phyloP scores from a whole-genome alignment of 1,140 invertebrate genomes.

The Drosophila punjabiensis region DNA sequence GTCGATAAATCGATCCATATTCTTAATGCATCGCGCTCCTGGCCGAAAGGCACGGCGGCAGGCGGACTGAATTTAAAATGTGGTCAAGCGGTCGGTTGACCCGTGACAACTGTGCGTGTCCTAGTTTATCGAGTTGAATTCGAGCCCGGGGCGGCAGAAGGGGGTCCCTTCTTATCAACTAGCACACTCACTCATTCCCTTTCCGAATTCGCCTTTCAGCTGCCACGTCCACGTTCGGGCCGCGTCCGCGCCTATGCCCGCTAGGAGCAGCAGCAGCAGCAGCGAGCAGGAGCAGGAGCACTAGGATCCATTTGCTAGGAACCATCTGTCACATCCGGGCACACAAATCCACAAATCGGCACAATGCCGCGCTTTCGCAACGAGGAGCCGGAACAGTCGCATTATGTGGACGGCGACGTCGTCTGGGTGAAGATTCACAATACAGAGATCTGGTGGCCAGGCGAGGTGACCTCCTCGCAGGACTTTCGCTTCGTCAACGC shows the following conservation, averaged over 20 bases:
- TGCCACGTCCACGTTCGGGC: conserved; percentile 2
- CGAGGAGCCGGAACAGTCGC: conserved; percentile 25
- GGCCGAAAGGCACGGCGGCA: background rate
- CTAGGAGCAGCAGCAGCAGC: background rate
- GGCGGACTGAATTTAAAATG: conserved; percentile 10
- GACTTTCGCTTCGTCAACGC: conserved; percentile 85
- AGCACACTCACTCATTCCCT: background rate
- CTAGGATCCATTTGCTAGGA: background rate
- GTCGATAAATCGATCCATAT: conserved; percentile 9
- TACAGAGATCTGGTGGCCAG: conserved; percentile 91
- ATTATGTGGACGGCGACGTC: conserved; percentile 90
- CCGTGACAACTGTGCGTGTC: background rate
- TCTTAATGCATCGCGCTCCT: background rate
- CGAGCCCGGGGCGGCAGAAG: background rate
- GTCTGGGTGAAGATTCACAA: conserved; percentile 93
- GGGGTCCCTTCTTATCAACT: background rate
- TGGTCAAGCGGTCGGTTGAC: conserved; percentile 5
- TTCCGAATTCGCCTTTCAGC: conserved; percentile 11
- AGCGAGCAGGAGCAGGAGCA: background rate
- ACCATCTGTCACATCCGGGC: background rate
- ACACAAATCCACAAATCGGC: background rate
- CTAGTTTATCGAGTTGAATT: background rate
- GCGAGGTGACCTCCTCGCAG: conserved; percentile 88
- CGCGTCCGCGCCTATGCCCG: background rate
- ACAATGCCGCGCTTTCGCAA: conserved; percentile 63